These are phyloP conservation scores for Meda fulgida DNA, from an alignment of 2,797 vertebrate species.

Conservation along the genomic window DNA sequence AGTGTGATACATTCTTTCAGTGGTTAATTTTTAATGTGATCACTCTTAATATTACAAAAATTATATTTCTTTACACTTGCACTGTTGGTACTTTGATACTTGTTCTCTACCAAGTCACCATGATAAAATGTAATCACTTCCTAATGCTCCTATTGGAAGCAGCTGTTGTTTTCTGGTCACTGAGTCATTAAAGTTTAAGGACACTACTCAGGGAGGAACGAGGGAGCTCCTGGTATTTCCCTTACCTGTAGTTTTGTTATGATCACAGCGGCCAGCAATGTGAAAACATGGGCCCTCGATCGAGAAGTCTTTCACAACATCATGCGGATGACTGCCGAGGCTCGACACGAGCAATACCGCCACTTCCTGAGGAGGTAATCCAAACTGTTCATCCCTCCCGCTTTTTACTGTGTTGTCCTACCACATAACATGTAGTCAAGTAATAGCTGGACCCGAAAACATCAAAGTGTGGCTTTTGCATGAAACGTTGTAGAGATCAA, in stretches of 20 bases:
- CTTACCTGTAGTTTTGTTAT: slow-evolving; percentile 57
- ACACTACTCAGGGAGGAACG: not conserved
- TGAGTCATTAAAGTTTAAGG: slow-evolving; percentile 39
- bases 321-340: slow-evolving; percentile 92
- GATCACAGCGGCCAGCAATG: slow-evolving; percentile 83
- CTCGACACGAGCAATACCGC: slow-evolving; percentile 87
- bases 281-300: slow-evolving; percentile 91
- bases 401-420: slow-evolving; percentile 15
- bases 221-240: slow-evolving; percentile 16
- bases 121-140: slow-evolving; percentile 21
- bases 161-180: slow-evolving; percentile 45
- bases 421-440: not conserved
- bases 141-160: slow-evolving; percentile 42
- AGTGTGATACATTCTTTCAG: not conserved
- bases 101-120: slow-evolving; percentile 3
- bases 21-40: not conserved
- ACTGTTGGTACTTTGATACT: not conserved
- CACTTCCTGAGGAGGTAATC: slow-evolving; percentile 89
- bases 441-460: not conserved
- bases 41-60: not conserved
- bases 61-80: not conserved
- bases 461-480: slow-evolving; percentile 1
- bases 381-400: slow-evolving; percentile 18
- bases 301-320: slow-evolving; percentile 96
- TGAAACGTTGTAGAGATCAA: not conserved